Conservation (phyloP, 2,113 vertebrate genomes). For the Myrmophylax atrothorax region DNA sequence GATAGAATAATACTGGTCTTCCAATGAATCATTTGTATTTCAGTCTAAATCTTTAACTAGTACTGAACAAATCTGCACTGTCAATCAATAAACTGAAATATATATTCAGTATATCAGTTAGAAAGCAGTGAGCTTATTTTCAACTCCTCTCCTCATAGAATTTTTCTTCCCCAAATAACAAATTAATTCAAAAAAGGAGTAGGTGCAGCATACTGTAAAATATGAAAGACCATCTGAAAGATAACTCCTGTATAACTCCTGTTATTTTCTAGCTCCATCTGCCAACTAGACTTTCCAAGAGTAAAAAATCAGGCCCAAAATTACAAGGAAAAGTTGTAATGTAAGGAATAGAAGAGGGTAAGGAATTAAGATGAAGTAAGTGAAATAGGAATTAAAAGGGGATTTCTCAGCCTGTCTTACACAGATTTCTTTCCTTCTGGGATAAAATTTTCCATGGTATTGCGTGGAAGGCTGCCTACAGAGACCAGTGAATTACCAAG, state of each 20-base stretch:
- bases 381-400: not conserved
- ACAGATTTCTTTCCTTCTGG: not conserved
- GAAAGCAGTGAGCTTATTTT: not conserved
- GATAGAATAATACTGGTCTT: not conserved
- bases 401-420: not conserved
- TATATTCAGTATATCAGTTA: not conserved
- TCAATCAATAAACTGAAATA: not conserved
- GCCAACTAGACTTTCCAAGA: not conserved
- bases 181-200: not conserved
- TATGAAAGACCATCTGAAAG: not conserved
- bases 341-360: not conserved
- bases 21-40: not conserved
- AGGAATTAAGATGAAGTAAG: not conserved
- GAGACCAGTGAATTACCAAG: not conserved
- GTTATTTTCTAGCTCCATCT: not conserved
- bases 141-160: not conserved
- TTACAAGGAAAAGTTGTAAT: not conserved
- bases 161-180: not conserved
- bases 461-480: not conserved
- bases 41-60: not conserved
- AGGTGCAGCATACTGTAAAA: not conserved
- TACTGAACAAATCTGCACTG: not conserved
- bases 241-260: not conserved
- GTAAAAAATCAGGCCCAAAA: not conserved
- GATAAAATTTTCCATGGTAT: not conserved